Evolutionary conservation across 2,113 vertebrate genomes (phyloP).

Genomic region (Austrofundulus limnaeus): DNA sequence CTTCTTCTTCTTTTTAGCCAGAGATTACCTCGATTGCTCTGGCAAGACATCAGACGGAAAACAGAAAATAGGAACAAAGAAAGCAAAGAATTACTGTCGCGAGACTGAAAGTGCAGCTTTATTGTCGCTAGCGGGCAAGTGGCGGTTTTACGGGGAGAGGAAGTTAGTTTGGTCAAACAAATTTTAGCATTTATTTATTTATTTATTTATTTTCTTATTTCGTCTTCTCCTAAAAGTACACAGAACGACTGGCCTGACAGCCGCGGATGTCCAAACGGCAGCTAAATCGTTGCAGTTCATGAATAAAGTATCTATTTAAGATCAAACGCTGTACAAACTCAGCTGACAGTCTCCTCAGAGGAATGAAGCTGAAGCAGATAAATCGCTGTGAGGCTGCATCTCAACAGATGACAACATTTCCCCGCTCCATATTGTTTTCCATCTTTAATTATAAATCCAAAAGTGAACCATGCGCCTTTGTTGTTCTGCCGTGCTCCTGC

Average conservation of each 20-base stretch:
- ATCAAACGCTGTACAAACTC: slow-evolving; percentile 58
- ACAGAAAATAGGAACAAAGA: slow-evolving; percentile 39
- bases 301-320: slow-evolving; percentile 70
- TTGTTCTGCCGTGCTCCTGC: slow-evolving; percentile 26
- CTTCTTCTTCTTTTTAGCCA: too few species aligned
- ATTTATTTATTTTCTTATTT: not conserved
- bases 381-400: slow-evolving; percentile 33
- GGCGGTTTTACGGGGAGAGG: slow-evolving; percentile 19
- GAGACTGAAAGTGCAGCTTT: slow-evolving; percentile 51
- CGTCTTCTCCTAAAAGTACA: slow-evolving; percentile 8
- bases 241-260: slow-evolving; percentile 36
- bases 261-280: slow-evolving; percentile 42
- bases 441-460: slow-evolving; percentile 68
- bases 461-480: slow-evolving; percentile 35
- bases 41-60: slow-evolving; percentile 65
- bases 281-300: slow-evolving; percentile 55
- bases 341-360: slow-evolving; percentile 55
- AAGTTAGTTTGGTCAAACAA: slow-evolving; percentile 51
- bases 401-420: slow-evolving; percentile 34
- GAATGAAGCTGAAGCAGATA: slow-evolving; percentile 31
- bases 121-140: slow-evolving; percentile 45
- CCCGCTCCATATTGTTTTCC: slow-evolving; percentile 59
- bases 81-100: slow-evolving; percentile 53
- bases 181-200: slow-evolving; percentile 23
- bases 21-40: slow-evolving; percentile 71